Evolutionary conservation across 2,888 invertebrate species (phyloP), one percentile per base, ranked within the genome.

Genomic region (Hypomecis punctinalis): DNA sequence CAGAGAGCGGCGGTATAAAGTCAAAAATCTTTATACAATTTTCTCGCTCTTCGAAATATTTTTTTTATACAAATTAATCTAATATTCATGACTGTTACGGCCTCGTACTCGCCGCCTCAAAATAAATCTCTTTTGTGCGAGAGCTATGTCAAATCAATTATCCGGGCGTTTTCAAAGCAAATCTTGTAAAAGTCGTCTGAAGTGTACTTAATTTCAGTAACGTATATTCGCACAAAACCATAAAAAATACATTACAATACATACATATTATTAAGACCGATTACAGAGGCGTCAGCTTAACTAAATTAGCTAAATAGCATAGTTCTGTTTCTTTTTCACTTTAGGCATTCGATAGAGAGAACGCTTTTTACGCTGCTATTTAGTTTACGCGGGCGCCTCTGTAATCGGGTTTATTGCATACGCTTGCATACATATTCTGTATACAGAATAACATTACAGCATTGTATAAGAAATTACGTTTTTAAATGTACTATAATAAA

Each of bases 141-240:
- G 56, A 60, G 49, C 47, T 62, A 66, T 65, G 66, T 63, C 70
- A 68, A 73, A 72, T 72, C 73, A 75, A 74, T 74, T 73, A 74
- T 69, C 72, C 65, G 53, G 58, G 63, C 66, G 66, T 67, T 49
- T 63, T 67, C 62, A 72, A 68, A 61, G 69, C 63, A 61, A 66
- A 71, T 64, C 69, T 70, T 57, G 57, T 67, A 61, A 67, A 65
- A 69, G 65, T 42, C 35, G 60, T 65, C 62, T 57, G 63, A 63
- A 56, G 54, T n/a, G n/a, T 48, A 40, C 47, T 61, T 45, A 23
- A 6, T 33, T 51, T 5, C 52, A 61, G 61, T 47, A 33, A 9
- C 53, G 3, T 5, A 53, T 5, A 33, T 53, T 39, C 6, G 35
- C 7, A 33, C 40, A 48, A 42, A 40, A 39, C 10, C 2, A 1